phyloP scores from a whole-genome alignment of 2,113 vertebrate species.

The Rhipidura dahli region DNA sequence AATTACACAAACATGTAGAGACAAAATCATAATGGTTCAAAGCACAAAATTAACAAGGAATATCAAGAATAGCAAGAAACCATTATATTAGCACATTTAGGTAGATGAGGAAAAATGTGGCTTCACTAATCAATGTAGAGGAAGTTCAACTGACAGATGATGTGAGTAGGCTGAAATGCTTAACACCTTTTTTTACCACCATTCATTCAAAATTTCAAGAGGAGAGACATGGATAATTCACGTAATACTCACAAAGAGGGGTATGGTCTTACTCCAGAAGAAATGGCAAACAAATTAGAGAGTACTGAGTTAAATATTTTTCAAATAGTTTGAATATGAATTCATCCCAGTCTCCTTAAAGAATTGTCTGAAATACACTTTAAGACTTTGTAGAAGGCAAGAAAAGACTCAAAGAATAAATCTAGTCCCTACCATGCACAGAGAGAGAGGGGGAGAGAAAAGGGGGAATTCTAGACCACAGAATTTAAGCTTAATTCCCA shows the following conservation, averaged over 20 bases:
- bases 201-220: slow-evolving; percentile 27
- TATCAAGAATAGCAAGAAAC: background rate
- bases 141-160: slow-evolving; percentile 33
- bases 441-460: background rate
- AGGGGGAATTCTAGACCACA: background rate
- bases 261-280: background rate
- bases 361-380: background rate
- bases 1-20: background rate
- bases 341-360: background rate
- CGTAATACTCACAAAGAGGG: background rate
- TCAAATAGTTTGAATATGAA: background rate
- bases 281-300: background rate
- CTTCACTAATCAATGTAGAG: background rate
- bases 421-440: background rate
- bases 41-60: background rate
- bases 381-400: background rate
- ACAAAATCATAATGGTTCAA: background rate
- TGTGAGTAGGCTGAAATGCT: slow-evolving; percentile 21
- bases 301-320: background rate
- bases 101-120: background rate
- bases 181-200: slow-evolving; percentile 5
- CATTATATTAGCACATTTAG: background rate
- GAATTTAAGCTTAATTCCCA: background rate
- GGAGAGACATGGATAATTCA: background rate
- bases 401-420: background rate